Evolutionary conservation across 2,113 vertebrate genomes (phyloP).

Genomic region (Corapipo altera): DNA sequence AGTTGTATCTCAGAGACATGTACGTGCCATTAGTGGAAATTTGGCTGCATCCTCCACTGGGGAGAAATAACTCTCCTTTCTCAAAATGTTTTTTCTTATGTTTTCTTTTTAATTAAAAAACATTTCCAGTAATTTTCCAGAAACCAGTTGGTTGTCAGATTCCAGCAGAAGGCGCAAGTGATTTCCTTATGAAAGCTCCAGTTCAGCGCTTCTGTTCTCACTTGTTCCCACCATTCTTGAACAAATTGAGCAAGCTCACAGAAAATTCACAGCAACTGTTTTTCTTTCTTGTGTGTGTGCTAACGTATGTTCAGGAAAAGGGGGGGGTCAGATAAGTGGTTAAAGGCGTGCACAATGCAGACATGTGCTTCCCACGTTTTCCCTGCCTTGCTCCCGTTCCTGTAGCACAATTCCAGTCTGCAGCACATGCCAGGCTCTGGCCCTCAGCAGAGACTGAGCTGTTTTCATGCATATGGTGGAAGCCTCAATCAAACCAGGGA

Average conservation of each 20-base stretch:
- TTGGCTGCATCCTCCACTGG: not conserved
- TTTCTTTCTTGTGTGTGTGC: not conserved
- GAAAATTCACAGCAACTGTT: conserved; percentile 30
- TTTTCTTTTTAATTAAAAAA: conserved; percentile 46
- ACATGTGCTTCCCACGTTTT: conserved; percentile 25
- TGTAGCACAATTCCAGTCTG: not conserved
- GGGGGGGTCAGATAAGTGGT: not conserved
- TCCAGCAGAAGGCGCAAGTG: conserved; percentile 17
- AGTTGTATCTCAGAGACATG: not conserved
- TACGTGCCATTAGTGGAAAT: not conserved
- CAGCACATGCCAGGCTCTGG: not conserved
- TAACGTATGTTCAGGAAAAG: not conserved
- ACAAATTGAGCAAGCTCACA: not conserved
- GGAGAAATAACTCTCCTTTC: not conserved
- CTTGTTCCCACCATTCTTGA: not conserved
- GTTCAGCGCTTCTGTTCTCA: not conserved
- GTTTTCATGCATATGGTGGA: not conserved
- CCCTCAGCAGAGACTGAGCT: not conserved
- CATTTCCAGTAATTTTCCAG: conserved; percentile 22
- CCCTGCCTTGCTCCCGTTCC: not conserved
- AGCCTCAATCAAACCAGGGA: not conserved
- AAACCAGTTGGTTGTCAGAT: not conserved
- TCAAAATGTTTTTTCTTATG: not conserved
- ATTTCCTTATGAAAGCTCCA: not conserved
- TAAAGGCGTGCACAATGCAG: not conserved